Base-by-base conservation (phyloP, 2,113 vertebrate species). In the Vanacampus margaritifer region DNA sequence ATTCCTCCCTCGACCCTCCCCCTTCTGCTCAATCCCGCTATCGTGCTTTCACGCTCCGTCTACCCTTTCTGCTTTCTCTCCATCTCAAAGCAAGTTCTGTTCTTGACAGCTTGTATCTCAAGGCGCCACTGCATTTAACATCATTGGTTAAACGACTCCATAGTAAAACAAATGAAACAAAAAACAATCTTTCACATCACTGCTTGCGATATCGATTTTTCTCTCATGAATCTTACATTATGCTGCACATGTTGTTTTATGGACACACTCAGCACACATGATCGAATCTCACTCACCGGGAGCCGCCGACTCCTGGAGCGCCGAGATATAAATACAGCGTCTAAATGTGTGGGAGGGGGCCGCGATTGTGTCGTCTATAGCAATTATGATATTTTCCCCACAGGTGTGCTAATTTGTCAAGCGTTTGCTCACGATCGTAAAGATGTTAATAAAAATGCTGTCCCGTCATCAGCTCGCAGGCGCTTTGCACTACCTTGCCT, bases 221-320 rank as follows among this genome's bases (percentile, higher is more conserved):
- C 72, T 83, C 76, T 45, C 75, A 78, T 82, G 57, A 75, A 83
- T 85, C 67, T 56, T 73, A 65, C 65, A 56, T 59, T 63, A 75
- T 66, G 48, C 75, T 58, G 64, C 73, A 75, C 79, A 72, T 69
- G 41, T 63, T 81, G 77, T 80, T 87, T 87, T 84, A 86, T 68
- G 76, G 26, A 57, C 54, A 75, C 66, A 68, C 70, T 69, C 61
- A 56, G 68, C 66, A 77, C 51, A 61, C 54, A 75, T 78, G 65
- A 80, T 86, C 83, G 79, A 79, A 82, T 57, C 71, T 65, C 76
- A 71, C 75, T 74, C 64, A 76, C 68, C 23, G 48, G 59, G 75
- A 82, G 71, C 51, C 50, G 23, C 59, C 57, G 64, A 64, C 72
- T 75, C 43, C 57, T 43, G 63, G 21, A 41, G 71, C 73, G 63